Evolutionary conservation across 2,888 invertebrate species (phyloP), one percentile per base, ranked within the genome.

Genomic region (Microplitis deprimator): DNA sequence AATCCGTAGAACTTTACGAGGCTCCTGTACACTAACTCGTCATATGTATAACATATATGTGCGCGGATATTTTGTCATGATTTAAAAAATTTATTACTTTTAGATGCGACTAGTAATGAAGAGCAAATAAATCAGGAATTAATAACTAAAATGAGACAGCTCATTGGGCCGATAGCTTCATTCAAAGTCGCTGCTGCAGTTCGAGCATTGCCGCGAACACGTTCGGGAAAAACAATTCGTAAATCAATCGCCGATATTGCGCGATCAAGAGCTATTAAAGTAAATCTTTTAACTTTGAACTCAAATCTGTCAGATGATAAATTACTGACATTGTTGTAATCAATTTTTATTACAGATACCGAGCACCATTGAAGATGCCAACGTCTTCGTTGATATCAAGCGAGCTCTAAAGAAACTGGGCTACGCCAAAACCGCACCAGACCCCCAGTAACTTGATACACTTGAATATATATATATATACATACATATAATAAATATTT

Each of bases 111-210:
- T 17, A 91, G 91, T 82, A 91, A 90, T 68, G 93, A 93, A 81
- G 88, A 90, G 64, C 87, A 92, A 76, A 91, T 94, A 16, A 90
- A 90, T 76, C 86, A 90, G 40, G 94, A 94, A 84, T 86, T 94
- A 17, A 89, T 93, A 5, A 83, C 89, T 17, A 91, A 92, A 87
- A 94, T 95, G 0, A 88, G 95, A 79, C 91, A 92, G 68, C 87
- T 93, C 62, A 94, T 97, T 72, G 97, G 97, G 0, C 97, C 98
- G 0, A 97, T 98, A 6, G 97, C 98, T 1, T 94, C 96, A 0
- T 97, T 98, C 89, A 94, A 95, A 80, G 91, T 95, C 81, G 95
- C 95, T 0, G 93, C 94, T 0, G 92, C 95, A 0, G 96, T 98
- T 0, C 93, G 93, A 16, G 96, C 93, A 0, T 90, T 98, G 64